phyloP scores from a whole-genome alignment of 2,888 invertebrate species.

The Scaptomyza flava region DNA sequence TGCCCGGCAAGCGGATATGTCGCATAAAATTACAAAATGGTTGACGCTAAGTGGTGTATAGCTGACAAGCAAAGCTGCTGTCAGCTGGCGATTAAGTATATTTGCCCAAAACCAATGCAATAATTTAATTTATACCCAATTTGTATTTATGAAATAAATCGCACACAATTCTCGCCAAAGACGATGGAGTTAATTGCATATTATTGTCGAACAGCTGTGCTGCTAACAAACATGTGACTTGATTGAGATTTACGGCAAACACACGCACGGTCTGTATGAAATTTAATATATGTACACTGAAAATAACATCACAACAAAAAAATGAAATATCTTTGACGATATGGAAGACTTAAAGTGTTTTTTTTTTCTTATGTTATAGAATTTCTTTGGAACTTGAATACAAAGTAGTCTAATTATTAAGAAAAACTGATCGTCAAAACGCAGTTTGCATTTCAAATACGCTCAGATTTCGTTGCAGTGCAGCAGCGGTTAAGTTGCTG shows the following conservation, averaged over 20 bases:
- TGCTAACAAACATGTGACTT: slow-evolving; percentile 45
- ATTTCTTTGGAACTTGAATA: too few relatives aligned
- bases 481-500: background rate
- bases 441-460: too few relatives aligned
- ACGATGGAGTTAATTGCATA: slow-evolving; percentile 64
- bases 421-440: too few relatives aligned
- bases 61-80: slow-evolving; percentile 15
- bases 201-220: slow-evolving; percentile 43
- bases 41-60: slow-evolving; percentile 54
- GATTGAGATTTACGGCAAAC: slow-evolving; percentile 63
- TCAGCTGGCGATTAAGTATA: background rate
- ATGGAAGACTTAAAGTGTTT: too few relatives aligned
- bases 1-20: slow-evolving; percentile 75
- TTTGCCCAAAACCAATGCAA: slow-evolving; percentile 14
- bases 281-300: slow-evolving; percentile 28
- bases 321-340: too few relatives aligned
- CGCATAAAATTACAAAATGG: slow-evolving; percentile 68
- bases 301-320: background rate
- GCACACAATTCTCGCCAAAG: slow-evolving; percentile 30
- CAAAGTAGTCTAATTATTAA: too few relatives aligned
- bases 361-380: too few relatives aligned
- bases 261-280: slow-evolving; percentile 23
- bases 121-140: slow-evolving; percentile 43
- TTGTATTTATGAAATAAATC: slow-evolving; percentile 44
- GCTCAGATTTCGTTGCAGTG: background rate